Percentiles rank a stretch among this genome's conserved stretches.
Conservation (phyloP, 2,888 invertebrate species). For the Drosophila borborema region DNA sequence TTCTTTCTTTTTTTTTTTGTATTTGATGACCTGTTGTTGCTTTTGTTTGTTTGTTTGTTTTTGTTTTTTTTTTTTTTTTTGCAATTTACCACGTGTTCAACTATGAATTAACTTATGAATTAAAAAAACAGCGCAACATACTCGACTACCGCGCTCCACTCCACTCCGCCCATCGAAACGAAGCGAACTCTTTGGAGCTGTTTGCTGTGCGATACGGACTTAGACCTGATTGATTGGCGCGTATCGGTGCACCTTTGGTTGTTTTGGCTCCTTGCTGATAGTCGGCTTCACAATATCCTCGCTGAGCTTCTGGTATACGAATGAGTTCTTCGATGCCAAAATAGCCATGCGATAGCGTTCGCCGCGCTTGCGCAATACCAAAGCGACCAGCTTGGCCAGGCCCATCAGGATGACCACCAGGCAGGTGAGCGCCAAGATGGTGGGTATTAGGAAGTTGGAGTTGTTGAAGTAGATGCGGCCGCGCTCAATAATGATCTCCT, state of each 20-base stretch:
- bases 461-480: constrained; percentile 85
- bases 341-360: constrained; percentile 86
- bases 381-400: constrained; percentile 86
- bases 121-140: constrained; percentile 78
- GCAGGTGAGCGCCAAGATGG: constrained; percentile 87
- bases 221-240: constrained; percentile 87
- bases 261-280: constrained; percentile 86
- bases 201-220: constrained; percentile 58
- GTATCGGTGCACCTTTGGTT: constrained; percentile 89
- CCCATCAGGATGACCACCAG: constrained; percentile 87
- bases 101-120: constrained; percentile 78
- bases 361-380: constrained; percentile 86
- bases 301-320: constrained; percentile 92
- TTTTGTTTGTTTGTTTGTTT: not conserved
- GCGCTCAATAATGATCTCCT: constrained; percentile 84
- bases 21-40: constrained; percentile 26
- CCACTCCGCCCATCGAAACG: constrained; percentile 6
- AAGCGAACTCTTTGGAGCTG: constrained; percentile 40
- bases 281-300: constrained; percentile 89
- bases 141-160: constrained; percentile 42
- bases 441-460: constrained; percentile 87
- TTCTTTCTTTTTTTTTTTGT: constrained; percentile 5
- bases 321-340: constrained; percentile 85
- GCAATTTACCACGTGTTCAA: constrained; percentile 58
- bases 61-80: constrained; percentile 10